phyloP scores from a whole-genome alignment of 92 coral and sea anemone species.

The Plumapathes pennacea region DNA sequence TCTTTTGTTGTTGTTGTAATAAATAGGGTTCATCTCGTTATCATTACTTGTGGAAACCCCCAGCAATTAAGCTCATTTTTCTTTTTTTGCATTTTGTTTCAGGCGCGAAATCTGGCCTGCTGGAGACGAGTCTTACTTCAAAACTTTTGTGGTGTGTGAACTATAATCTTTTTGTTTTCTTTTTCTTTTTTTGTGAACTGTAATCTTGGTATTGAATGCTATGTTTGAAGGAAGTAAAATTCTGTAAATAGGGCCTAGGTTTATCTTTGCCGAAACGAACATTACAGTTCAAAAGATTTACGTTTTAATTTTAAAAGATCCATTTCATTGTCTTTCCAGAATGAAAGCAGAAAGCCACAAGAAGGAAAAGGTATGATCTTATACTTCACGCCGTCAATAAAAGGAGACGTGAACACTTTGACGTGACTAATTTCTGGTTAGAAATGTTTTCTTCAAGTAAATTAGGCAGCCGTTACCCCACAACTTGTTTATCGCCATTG shows the following conservation, averaged over 20 bases:
- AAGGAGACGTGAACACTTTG: too few species aligned
- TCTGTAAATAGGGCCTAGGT: too few species aligned
- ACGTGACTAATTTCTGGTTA: too few species aligned
- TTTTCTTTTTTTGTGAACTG: neutral
- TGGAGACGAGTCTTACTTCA: conserved; percentile 69
- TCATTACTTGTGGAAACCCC: neutral
- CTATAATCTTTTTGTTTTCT: neutral
- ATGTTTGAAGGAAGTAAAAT: too few species aligned
- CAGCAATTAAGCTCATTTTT: too few species aligned
- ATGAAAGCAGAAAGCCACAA: conserved; percentile 37
- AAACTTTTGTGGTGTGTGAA: conserved; percentile 60
- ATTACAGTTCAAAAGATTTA: too few species aligned
- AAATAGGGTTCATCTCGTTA: neutral
- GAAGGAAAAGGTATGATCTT: conserved; percentile 36
- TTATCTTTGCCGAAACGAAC: too few species aligned
- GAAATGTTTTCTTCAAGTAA: too few species aligned
- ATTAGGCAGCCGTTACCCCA: too few species aligned
- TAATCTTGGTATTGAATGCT: too few species aligned
- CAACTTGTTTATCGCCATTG: too few species aligned
- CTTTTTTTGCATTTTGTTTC: conserved; percentile 1
- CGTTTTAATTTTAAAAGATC: neutral
- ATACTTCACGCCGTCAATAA: neutral
- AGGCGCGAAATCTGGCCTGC: conserved; percentile 87
- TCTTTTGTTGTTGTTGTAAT: neutral
- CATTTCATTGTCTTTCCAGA: conserved; percentile 6